Conservation (phyloP, 2,113 vertebrate species). For the Neogale vison region DNA sequence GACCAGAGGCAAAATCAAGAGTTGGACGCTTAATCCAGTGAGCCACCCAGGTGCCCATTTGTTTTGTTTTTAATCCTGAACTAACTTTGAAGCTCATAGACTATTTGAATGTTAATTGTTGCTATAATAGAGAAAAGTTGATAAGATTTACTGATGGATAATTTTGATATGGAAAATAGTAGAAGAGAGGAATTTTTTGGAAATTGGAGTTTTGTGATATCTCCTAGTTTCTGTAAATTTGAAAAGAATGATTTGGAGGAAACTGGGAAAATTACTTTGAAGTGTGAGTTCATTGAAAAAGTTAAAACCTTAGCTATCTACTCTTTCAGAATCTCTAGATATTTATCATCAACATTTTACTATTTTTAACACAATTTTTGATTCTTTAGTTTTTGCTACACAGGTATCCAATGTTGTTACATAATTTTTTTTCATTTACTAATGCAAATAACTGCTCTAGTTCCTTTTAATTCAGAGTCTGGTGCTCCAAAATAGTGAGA, state of each 20-base stretch:
- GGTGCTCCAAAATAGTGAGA: background rate
- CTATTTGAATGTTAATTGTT: background rate
- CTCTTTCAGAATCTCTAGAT: slow-evolving; percentile 7
- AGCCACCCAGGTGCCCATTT: background rate
- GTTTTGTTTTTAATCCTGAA: background rate
- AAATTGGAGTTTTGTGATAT: background rate
- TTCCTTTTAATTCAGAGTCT: background rate
- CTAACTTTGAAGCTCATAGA: background rate
- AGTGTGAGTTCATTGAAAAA: slow-evolving; percentile 16
- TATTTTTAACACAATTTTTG: slow-evolving; percentile 28
- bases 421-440: background rate
- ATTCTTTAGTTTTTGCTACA: slow-evolving; percentile 1
- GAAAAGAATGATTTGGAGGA: background rate
- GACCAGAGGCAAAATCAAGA: background rate
- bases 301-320: background rate
- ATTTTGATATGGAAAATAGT: background rate
- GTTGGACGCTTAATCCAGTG: background rate
- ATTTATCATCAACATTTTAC: background rate
- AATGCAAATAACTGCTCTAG: background rate
- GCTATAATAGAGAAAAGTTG: background rate
- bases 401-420: background rate
- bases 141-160: background rate
- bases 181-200: slow-evolving; percentile 5
- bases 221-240: background rate
- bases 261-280: background rate